Base-by-base conservation (phyloP, 2,797 vertebrate species). In the Phoebastria nigripes region DNA sequence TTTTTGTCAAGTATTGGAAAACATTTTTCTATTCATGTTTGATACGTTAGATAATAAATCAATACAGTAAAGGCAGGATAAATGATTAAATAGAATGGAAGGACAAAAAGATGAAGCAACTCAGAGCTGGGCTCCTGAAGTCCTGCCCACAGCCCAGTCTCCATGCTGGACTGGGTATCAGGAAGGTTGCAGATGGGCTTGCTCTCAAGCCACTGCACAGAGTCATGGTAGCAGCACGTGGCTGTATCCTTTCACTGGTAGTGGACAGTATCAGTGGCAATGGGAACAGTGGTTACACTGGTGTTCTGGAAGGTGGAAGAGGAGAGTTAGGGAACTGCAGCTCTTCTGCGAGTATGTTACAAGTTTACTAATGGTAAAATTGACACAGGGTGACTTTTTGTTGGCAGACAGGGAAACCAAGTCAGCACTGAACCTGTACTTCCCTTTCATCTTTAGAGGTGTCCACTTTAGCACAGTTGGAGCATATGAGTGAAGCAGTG, bases 171-270 rank as follows among this genome's bases (percentile, higher is more conserved):
- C 12, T 42, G 44, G 33, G 6, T 15, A 8, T 39, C 26, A 17
- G 47, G 33, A 33, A 26, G 2, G 20, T 11, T 51, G 59, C 67
- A 44, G 55, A 4, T 15, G 76, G 15, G 8, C 25, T 91, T 25
- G 17, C 25, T 77, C 21, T n/a, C 0, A 0, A 55, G 62, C 15
- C 16, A 1, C 35, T 42, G 21, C 12, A 4, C 18, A 4, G 29
- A 29, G 25, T 6, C 6, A 8, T 5, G 46, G 52, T 8, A 6
- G 79, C 71, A 72, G 54, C 49, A n/a, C 0, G 0, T 15, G 54
- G 54, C 49, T 1, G 1, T 37, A 3, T 25, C 25, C 44, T 55
- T 35, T 39, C 58, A 5, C 28, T 46, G n/a, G 6, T 1, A 19
- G 24, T 12, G 37, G 42, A 9, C 15, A 20, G 19, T 25, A 2